Evolutionary conservation across 2,797 vertebrate species (phyloP).

Genomic region (Macropodus opercularis): DNA sequence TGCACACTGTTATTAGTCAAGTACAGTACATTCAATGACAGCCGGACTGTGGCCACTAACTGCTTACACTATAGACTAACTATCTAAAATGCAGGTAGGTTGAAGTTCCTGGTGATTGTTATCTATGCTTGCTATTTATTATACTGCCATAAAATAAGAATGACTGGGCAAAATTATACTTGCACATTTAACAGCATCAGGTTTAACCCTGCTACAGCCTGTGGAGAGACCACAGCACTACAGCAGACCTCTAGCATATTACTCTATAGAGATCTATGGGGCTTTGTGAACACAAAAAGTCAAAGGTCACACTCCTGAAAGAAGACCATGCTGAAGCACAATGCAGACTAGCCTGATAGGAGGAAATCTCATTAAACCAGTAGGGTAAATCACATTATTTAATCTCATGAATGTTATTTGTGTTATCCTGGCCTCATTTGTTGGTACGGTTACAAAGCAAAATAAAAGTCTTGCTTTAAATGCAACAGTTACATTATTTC

Average conservation of each 20-base stretch:
- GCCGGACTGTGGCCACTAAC: background rate
- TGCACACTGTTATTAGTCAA: background rate
- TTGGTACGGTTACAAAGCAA: background rate
- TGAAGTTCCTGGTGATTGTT: too few species aligned
- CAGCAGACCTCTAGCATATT: constrained; percentile 6
- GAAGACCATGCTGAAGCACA: background rate
- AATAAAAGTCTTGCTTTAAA: background rate
- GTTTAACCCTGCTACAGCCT: too few species aligned
- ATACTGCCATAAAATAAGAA: too few species aligned
- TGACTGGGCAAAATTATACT: too few species aligned
- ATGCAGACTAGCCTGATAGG: background rate
- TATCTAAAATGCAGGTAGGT: background rate
- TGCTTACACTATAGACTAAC: background rate
- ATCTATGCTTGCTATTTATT: too few species aligned
- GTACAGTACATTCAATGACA: background rate
- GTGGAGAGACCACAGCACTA: too few species aligned
- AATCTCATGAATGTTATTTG: background rate
- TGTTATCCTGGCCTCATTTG: background rate
- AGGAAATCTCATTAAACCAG: background rate
- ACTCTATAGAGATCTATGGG: background rate
- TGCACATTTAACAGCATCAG: too few species aligned
- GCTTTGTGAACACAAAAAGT: background rate
- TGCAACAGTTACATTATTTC: background rate
- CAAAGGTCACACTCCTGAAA: constrained; percentile 3
- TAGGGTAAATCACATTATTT: background rate